Base-by-base conservation (phyloP, 2,888 invertebrate genomes). In the Pheosia gnoma region DNA sequence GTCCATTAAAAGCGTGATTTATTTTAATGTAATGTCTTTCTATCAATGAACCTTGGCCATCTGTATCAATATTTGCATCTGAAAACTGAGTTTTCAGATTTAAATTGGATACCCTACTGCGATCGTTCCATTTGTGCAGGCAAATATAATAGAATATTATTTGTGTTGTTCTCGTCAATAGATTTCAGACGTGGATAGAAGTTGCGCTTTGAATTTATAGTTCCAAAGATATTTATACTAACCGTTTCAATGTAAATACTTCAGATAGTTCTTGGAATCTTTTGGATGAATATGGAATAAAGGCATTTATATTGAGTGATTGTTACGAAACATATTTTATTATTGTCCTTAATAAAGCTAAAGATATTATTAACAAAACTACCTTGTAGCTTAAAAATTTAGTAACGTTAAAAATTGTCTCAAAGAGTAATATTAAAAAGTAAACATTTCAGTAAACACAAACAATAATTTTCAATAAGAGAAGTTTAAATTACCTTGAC, bases 91-190 rank as follows among this genome's bases (percentile, higher is more conserved):
- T 5, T 47, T 47, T n/a, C 47, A 47, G 47, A n/a, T n/a, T 5
- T 47, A 8, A 3, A 47, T 47, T 51, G 51, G 51, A 25, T 10
- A 53, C 25, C 51, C 53, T 53, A 53, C 53, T 37, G 36, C 13
- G 25, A 53, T 53, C 53, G 53, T 25, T 51, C 51, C 51, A 54
- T 51, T 43, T 8, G 60, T 55, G 39, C 43, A 58, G 61, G 65
- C 60, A 62, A 74, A 70, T 66, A 69, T 62, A 70, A 68, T 66
- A 57, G 65, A 53, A 72, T 69, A 64, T 68, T 74, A 70, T 72
- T 70, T 68, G 74, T 61, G 62, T 66, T 72, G 67, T 66, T 63
- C 56, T 53, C 59, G 65, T 70, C 70, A 60, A 72, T 71, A 65
- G 13, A n/a, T 54, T 58, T 55, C 51, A 55, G 57, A 37, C 47